Conservation (phyloP, 1,140 invertebrate genomes). For the Pachypsylla venusta region DNA sequence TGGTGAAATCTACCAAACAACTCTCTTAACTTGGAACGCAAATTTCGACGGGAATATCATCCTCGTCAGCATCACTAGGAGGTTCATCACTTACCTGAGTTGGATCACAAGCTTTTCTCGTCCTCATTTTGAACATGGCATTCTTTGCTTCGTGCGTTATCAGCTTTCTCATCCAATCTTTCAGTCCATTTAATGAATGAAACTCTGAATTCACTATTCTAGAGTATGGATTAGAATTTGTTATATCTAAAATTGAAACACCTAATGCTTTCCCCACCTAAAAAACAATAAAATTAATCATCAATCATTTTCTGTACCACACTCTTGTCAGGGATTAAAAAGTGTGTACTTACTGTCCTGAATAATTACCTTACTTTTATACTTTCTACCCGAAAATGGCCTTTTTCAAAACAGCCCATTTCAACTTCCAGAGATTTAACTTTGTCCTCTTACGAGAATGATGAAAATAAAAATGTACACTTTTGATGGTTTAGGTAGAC, state of each 20-base stretch:
- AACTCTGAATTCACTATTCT: conserved; percentile 63
- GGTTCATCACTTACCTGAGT: conserved; percentile 5
- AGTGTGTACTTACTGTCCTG: background rate
- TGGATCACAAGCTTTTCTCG: background rate
- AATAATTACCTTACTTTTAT: background rate
- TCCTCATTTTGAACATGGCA: background rate
- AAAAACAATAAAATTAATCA: conserved; percentile 14
- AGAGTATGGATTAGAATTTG: conserved; percentile 61
- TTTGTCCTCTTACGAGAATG: no score
- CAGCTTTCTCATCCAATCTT: conserved; percentile 42
- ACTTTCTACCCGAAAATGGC: no score
- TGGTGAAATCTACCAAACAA: background rate
- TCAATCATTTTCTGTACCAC: background rate
- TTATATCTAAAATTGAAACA: conserved; percentile 65
- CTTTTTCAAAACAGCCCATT: no score
- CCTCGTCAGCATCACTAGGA: background rate
- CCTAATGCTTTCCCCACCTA: conserved; percentile 69
- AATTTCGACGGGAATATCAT: background rate
- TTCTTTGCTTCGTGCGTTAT: conserved; percentile 12
- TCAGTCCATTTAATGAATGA: conserved; percentile 48
- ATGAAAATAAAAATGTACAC: no score
- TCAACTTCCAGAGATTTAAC: no score
- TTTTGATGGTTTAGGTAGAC: no score
- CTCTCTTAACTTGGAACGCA: conserved; percentile 3
- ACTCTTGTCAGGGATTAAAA: background rate